Evolutionary conservation across 2,113 vertebrate species (phyloP).

Genomic region (Lichenostomus cassidix): DNA sequence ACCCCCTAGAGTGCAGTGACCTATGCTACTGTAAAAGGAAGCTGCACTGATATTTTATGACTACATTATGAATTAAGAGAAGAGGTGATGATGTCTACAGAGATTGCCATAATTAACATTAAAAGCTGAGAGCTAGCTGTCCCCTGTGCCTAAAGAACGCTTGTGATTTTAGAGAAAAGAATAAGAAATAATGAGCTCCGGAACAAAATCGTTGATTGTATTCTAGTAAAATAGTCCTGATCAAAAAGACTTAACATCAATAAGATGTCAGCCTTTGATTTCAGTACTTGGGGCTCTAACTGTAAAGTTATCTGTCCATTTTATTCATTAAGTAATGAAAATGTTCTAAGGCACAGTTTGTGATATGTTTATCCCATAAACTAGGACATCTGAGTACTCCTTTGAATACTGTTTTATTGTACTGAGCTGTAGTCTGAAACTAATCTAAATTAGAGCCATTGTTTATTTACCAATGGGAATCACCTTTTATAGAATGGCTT

Average conservation of each 20-base stretch:
- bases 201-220: constrained; percentile 20
- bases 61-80: constrained; percentile 43
- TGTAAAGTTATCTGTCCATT: not conserved
- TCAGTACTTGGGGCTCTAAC: not conserved
- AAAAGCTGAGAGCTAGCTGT: not conserved
- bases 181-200: constrained; percentile 44
- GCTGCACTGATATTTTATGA: not conserved
- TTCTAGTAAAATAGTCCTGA: constrained; percentile 29
- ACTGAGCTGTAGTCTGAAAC: not conserved
- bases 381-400: not conserved
- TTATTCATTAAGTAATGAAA: constrained; percentile 31
- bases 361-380: not conserved
- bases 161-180: constrained; percentile 13
- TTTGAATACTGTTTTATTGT: not conserved
- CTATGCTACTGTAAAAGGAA: not conserved
- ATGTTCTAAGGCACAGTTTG: not conserved
- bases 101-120: constrained; percentile 49
- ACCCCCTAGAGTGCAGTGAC: not conserved
- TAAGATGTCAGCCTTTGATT: constrained; percentile 7
- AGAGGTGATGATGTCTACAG: not conserved
- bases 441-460: not conserved
- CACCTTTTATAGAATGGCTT: not conserved
- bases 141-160: not conserved
- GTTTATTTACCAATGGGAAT: not conserved
- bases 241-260: constrained; percentile 35